Percentiles rank a stretch among this genome's conserved stretches.
Evolutionary conservation across 2,113 vertebrate genomes (phyloP).

Genomic region (Pristiophorus japonicus): DNA sequence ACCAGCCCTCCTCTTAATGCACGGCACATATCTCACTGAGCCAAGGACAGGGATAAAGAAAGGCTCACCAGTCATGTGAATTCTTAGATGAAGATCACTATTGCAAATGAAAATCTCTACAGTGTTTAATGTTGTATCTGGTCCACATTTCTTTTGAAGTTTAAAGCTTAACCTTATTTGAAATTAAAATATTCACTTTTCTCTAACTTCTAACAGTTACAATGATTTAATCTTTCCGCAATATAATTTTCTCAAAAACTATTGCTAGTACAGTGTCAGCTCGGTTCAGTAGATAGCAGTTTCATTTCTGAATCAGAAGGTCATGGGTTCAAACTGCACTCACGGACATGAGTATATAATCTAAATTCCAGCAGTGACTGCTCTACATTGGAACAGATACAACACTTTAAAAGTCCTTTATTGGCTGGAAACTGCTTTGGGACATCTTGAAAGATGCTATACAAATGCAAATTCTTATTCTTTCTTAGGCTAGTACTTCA

Average conservation of each 20-base stretch:
- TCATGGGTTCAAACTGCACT: not conserved
- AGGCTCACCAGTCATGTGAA: not conserved
- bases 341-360: not conserved
- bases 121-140: not conserved
- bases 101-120: not conserved
- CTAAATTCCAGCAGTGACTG: not conserved
- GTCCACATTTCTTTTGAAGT: constrained; percentile 27
- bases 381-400: not conserved
- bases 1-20: not conserved
- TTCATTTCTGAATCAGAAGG: not conserved
- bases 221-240: not conserved
- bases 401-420: too few relatives aligned
- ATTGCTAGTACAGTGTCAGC: not conserved
- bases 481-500: not conserved
- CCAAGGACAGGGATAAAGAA: not conserved
- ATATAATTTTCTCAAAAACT: not conserved
- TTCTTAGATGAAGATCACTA: not conserved
- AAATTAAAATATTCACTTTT: constrained; percentile 29
- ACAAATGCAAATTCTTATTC: not conserved
- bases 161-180: not conserved
- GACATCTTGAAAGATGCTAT: not conserved
- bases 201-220: constrained; percentile 7
- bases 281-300: not conserved
- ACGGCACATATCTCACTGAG: not conserved
- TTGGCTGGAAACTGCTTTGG: not conserved